Base-by-base conservation (phyloP, 1,140 invertebrate species). In the Monomorium pharaonis region DNA sequence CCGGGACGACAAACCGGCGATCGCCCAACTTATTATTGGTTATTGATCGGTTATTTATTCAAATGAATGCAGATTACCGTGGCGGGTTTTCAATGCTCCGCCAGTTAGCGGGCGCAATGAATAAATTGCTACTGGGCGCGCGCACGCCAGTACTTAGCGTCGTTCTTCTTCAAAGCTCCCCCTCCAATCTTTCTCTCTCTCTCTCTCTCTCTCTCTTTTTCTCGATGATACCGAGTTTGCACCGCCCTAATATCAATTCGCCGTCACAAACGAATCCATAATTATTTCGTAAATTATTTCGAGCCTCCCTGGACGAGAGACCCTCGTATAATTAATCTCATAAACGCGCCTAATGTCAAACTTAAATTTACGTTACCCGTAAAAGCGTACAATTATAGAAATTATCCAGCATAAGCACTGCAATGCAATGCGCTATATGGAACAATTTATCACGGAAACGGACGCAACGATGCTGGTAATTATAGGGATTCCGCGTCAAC, bases 1-100 rank as follows among this genome's bases (percentile, higher is more conserved):
- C 87, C 90, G 90, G 93, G 93, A 95, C 92, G 94, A 95, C 94
- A 95, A 95, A 94, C 94, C 92, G 92, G 85, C 92, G 91, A 93
- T 94, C 93, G 93, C 85, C 87, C 84, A 92, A 93, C 92, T 94
- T 95, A 94, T 95, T 95, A 95, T 94, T 94, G 92, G 93, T 95
- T 95, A 95, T 95, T 93, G 94, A 95, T 95, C 94, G 94, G 90
- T 95, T 95, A 95, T 95, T 95, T 94, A 95, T 95, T 95, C 94
- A 95, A 95, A 95, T 95, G 92, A 94, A 95, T 95, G 94, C 94
- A 95, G 94, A 95, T 95, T 95, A 94, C 93, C 92, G 91, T 93
- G 92, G 90, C 90, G 91, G 92, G 91, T 91, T 95, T 95, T 95
- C 93, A 94, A 95, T 95, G 92, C 93, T 87, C 91, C 88, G 88